Base-by-base conservation (phyloP, 2,888 invertebrate species). In the Nomada ferruginata region DNA sequence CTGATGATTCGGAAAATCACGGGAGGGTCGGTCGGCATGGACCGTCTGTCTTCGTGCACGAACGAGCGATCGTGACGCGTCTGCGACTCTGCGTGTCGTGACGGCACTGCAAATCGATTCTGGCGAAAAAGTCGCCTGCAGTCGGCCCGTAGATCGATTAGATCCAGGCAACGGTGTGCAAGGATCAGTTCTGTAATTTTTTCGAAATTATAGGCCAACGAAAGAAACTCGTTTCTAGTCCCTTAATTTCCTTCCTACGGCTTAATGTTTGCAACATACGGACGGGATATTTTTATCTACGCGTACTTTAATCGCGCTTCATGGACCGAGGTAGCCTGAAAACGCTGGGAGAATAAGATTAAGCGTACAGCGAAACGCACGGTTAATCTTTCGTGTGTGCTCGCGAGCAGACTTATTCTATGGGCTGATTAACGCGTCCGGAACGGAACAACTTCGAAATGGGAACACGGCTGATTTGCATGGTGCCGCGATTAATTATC, bases 1-100 rank as follows among this genome's bases (percentile, higher is more conserved):
- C 85, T 83, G 90, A 89, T 83, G 89, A 90, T 87, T 90, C 81
- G 89, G 89, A 89, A 89, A 90, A 89, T 90, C 89, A 89, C 83
- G 76, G 82, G 63, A 74, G 76, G 79, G 88, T 53, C 70, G 79
- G 86, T 53, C 70, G 60, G 20, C 64, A 65, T 70, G 76, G 73
- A 72, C 74, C 82, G 77, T 77, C 74, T 77, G 82, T 85, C 73
- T 76, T 60, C 72, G 71, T 76, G 85, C 83, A 86, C 80, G 77
- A 82, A 75, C 85, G 79, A 69, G 29, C 70, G 72, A 74, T 64
- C 76, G 76, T 76, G 82, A 74, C 81, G 80, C 72, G 71, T 79
- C 73, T 63, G 61, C 55, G 75, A 75, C 20, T 44, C 69, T 69
- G 72, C 83, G 83, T 76, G 83, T 76, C 73, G 72, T 70, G 77